A percentile compares a stretch with the other conserved stretches of the same genome.
These are phyloP conservation scores for Elysia chlorotica DNA, from an alignment of 1,140 invertebrate species.

Conservation along the genomic window DNA sequence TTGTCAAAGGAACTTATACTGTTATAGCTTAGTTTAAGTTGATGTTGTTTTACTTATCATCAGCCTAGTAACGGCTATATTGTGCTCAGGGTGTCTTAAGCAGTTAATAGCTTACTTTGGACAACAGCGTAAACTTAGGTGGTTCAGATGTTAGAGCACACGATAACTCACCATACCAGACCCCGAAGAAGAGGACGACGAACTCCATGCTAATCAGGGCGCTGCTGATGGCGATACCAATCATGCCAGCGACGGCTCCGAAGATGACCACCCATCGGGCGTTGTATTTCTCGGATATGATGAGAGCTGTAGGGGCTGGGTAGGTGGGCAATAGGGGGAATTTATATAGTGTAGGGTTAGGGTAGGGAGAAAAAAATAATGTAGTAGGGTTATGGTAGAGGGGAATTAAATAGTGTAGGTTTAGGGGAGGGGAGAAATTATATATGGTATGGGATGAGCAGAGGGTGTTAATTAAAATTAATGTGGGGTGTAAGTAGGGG, in stretches of 20 bases:
- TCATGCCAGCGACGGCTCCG: conserved; percentile 28
- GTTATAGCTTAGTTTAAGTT: background rate
- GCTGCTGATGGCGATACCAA: conserved; percentile 33
- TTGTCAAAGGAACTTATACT: background rate
- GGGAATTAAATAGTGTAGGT: background rate
- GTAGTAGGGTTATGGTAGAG: background rate
- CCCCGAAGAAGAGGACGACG: conserved; percentile 34
- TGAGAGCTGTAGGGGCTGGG: conserved; percentile 35
- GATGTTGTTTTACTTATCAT: background rate
- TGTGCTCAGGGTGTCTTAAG: background rate
- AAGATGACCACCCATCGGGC: conserved; percentile 35
- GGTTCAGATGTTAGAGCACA: background rate
- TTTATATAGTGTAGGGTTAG: background rate
- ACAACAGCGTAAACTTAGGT: background rate
- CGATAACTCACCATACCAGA: conserved; percentile 36
- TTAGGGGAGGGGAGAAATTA: background rate
- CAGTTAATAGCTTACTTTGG: background rate
- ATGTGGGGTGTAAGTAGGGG: background rate
- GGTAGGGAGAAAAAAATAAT: background rate
- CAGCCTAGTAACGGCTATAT: background rate
- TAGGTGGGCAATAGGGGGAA: background rate
- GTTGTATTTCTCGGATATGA: conserved; percentile 32
- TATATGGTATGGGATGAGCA: background rate
- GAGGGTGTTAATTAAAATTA: background rate
- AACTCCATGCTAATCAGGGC: conserved; percentile 37